Base-by-base conservation (phyloP, 2,113 vertebrate species). In the Gobio gobio region DNA sequence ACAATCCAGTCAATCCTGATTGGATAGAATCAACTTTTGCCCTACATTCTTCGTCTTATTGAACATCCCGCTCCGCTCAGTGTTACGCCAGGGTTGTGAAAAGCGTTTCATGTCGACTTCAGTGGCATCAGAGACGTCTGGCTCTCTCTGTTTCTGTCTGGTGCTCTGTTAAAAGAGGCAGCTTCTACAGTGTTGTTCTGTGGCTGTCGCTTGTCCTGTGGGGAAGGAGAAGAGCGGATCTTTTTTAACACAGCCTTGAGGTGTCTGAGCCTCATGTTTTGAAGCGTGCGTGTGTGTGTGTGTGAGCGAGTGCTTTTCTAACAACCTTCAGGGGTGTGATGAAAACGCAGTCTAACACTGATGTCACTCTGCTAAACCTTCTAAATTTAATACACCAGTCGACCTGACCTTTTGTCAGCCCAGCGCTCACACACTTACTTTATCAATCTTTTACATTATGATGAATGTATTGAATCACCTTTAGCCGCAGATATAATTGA, bases 221-320 rank as follows among this genome's bases (percentile, higher is more conserved):
- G 36, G 73, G 74, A 78, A 43, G 13, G 20, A 83, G 47, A 51
- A 33, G 59, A 77, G 66, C 77, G 43, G 70, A 77, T 76, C 83
- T 54, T 82, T 85, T 82, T 82, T 82, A 85, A 85, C 83, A 77
- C 63, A 72, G 86, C 86, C 51, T 66, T 78, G 77, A 82, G 73
- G 63, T 68, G 51, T 72, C 12, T 45, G 10, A 22, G 45, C 9
- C 22, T 56, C 12, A 20, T 78, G 29, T 68, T 63, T 86, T 24
- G 83, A 26, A 49, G 29, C 5, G 12, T 18, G 51, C 64, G 36
- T 85, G 76, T 49, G 66, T 43, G 56, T 81, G 77, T 47, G 29
- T 45, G 58, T 43, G 81, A 64, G 75, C 83, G 36, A 2, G 51
- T 20, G 54, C 18, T 59, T 78, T 47, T 75, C 49, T 78, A 78